Base-by-base conservation (phyloP, 2,888 invertebrate species). In the Malthinus seriepunctatus region DNA sequence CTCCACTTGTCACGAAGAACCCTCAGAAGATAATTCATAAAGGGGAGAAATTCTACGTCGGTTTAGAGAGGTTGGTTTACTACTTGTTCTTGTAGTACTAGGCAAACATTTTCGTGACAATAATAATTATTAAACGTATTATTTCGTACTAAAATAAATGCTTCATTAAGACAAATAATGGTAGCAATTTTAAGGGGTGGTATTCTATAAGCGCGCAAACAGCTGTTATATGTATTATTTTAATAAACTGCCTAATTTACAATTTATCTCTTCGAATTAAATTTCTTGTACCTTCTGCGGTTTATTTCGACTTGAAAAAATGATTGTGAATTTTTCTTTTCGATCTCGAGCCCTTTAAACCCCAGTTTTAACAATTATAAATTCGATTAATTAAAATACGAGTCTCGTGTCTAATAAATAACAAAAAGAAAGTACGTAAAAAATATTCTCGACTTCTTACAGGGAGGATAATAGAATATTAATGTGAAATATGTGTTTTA, bases 1-100 rank as follows among this genome's bases (percentile, higher is more conserved):
- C 46, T 52, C 45, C 52, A 48, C 56, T 60, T 56, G 60, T 60
- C 56, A 52, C 34, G 60, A 55, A 53, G 52, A 53, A 51, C 55
- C 47, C 51, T 50, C 34, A 32, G 47, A 47, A 55, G 51, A 60
- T 60, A 55, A 52, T 58, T 58, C 52, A 52, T 58, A 53, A 39
- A 44, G 32, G 47, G 50, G 51, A 46, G 51, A 14, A 23, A 12
- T 15, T 8, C 37, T 15, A 42, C 23, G 39, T 42, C n/a, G 23
- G 39, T 42, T 42, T 14, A 31, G 44, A 46, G 45, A 52, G 52
- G 52, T 52, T 23, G 52, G 45, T 52, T 52, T 52, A 52, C 37
- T 52, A 35, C 52, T 10, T 39, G 51, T 33, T 11, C 11, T 32
- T n/a, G n/a, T 39, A 23, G 3, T 23, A 23, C 14, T 44, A 39